Conservation (phyloP, 2,113 vertebrate genomes). For the Pseudolaguvia tuberculata region DNA sequence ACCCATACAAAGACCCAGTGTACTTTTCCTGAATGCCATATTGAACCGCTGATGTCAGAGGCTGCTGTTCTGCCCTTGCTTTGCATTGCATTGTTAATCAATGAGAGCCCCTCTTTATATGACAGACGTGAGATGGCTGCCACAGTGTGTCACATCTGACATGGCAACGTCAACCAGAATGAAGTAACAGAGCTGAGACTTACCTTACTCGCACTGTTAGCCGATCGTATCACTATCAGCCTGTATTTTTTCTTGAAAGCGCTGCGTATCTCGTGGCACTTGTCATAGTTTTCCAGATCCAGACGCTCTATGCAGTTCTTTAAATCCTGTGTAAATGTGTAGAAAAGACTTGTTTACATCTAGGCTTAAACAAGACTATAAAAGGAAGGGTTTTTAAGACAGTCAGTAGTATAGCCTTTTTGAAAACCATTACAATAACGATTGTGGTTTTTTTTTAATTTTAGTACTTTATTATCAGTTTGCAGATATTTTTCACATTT, state of each 20-base stretch:
- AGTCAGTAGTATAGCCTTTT: background rate
- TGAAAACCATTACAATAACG: too few species aligned
- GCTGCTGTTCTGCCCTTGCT: conserved; percentile 22
- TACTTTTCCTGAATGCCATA: conserved; percentile 40
- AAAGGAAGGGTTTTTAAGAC: background rate
- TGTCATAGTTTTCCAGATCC: conserved; percentile 87
- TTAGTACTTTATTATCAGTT: background rate
- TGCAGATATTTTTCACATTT: background rate
- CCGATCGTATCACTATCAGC: conserved; percentile 78
- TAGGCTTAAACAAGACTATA: conserved; percentile 1
- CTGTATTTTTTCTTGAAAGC: conserved; percentile 83
- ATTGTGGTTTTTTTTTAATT: background rate
- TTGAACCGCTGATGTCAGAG: conserved; percentile 43
- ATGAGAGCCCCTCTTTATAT: conserved; percentile 48
- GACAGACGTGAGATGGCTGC: conserved; percentile 23
- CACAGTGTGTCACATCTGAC: conserved; percentile 23
- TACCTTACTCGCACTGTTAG: conserved; percentile 83
- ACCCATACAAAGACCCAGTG: conserved; percentile 42
- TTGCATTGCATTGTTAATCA: conserved; percentile 40
- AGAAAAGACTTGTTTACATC: background rate
- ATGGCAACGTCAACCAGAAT: background rate
- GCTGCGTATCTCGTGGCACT: conserved; percentile 84
- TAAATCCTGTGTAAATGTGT: conserved; percentile 71
- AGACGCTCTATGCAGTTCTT: conserved; percentile 84
- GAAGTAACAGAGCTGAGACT: conserved; percentile 33